These are phyloP conservation scores for Lophochroa leadbeateri DNA, from an alignment of 2,113 vertebrate species.

Conservation along the genomic window DNA sequence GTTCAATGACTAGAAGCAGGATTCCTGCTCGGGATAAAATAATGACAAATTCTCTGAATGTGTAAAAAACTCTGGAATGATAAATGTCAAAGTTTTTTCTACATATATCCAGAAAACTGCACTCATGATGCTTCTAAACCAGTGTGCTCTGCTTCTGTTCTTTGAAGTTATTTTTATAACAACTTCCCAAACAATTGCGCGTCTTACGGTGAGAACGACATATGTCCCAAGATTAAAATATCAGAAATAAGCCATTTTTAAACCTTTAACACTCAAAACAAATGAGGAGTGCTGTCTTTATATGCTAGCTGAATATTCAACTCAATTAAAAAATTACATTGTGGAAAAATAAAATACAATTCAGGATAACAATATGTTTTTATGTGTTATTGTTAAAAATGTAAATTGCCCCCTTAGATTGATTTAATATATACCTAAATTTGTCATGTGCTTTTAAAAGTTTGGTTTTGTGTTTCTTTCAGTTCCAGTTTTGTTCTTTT, in stretches of 20 bases:
- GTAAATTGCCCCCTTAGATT: background rate
- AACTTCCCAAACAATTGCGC: conserved; percentile 28
- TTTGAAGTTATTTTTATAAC: conserved; percentile 35
- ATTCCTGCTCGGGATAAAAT: background rate
- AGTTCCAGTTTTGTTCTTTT: background rate
- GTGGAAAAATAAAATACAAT: background rate
- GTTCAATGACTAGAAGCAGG: background rate
- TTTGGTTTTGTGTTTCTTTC: background rate
- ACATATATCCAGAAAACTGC: background rate
- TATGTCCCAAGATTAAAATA: conserved; percentile 56
- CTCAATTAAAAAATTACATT: background rate
- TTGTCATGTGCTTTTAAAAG: background rate
- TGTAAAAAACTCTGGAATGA: background rate
- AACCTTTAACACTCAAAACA: background rate
- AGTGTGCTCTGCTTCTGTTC: conserved; percentile 1
- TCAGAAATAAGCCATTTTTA: conserved; percentile 46
- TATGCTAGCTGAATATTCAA: background rate
- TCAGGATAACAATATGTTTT: background rate
- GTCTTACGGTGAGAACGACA: conserved; percentile 12
- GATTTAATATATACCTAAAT: background rate
- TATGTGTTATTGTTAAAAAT: background rate
- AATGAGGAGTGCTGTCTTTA: background rate
- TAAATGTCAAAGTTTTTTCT: conserved; percentile 28
- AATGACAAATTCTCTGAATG: background rate
- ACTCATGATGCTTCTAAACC: background rate